phyloP scores from a whole-genome alignment of 2,797 vertebrate genomes.

The Acrocephalus scirpaceus region DNA sequence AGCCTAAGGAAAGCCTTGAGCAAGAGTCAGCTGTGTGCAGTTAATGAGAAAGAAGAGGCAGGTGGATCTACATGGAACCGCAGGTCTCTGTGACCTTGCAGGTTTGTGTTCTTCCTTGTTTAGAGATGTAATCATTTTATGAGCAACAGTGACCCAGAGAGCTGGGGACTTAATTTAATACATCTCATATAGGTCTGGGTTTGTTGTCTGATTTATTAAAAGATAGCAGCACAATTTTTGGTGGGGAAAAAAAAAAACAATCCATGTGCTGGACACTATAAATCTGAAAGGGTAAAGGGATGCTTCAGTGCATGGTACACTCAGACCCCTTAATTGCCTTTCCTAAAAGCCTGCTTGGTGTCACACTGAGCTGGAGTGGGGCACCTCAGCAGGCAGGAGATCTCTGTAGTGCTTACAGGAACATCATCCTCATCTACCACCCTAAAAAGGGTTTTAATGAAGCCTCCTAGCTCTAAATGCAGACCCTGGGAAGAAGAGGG shows the following conservation, averaged over 20 bases:
- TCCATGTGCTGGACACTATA: neutral
- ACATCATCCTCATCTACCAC: neutral
- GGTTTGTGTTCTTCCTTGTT: constrained; percentile 14
- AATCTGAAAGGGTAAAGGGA: neutral
- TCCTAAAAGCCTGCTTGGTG: neutral
- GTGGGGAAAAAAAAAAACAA: neutral
- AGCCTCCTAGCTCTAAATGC: neutral
- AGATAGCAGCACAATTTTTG: neutral
- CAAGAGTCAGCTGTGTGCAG: neutral
- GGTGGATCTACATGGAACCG: neutral
- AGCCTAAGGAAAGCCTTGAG: neutral
- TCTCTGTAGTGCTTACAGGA: neutral
- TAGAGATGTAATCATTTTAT: constrained; percentile 10
- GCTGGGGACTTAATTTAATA: neutral
- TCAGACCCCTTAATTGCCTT: constrained; percentile 9
- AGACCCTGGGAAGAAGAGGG: neutral
- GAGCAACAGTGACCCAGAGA: neutral
- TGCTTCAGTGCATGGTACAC: neutral
- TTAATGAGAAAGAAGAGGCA: neutral
- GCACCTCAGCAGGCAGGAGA: neutral
- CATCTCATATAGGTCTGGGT: neutral
- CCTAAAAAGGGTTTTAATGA: neutral
- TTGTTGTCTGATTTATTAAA: constrained; percentile 24
- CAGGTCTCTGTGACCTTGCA: neutral
- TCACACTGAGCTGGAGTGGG: neutral